A percentile compares a stretch with the other conserved stretches of the same genome.
phyloP scores from a whole-genome alignment of 1,140 invertebrate species.

The Trichomalopsis sarcophagae region DNA sequence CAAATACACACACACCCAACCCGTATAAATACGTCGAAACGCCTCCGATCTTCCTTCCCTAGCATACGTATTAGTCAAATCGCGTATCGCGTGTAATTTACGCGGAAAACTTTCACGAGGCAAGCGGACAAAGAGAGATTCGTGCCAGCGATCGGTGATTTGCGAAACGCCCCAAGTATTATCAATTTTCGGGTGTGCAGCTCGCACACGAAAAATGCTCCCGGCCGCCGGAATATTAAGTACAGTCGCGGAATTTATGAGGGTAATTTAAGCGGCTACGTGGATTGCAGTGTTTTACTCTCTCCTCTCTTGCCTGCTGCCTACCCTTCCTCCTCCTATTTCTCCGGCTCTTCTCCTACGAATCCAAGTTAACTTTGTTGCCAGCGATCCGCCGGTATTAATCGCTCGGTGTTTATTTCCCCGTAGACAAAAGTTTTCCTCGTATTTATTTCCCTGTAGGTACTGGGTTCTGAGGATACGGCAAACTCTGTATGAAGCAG shows the following conservation, averaged over 20 bases:
- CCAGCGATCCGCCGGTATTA: conserved; percentile 22
- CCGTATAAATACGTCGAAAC: not conserved
- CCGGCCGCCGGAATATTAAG: conserved; percentile 14
- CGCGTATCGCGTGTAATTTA: conserved; percentile 1
- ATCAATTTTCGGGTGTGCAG: conserved; percentile 9
- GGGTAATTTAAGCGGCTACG: conserved; percentile 18
- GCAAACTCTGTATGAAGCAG: too few relatives aligned
- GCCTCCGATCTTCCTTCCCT: not conserved
- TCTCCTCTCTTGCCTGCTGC: not conserved
- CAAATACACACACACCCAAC: not conserved
- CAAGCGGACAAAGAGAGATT: not conserved
- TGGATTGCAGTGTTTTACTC: conserved; percentile 17
- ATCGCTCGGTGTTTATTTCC: conserved; percentile 45
- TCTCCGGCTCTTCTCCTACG: not conserved
- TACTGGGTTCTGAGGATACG: not conserved
- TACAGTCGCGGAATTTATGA: conserved; percentile 9
- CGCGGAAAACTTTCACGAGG: not conserved
- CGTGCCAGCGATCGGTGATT: conserved; percentile 5
- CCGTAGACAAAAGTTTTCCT: conserved; percentile 36
- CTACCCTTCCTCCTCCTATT: not conserved
- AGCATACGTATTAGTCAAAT: not conserved
- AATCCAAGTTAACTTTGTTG: conserved; percentile 41
- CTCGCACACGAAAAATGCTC: not conserved
- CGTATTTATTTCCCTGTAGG: conserved; percentile 25
- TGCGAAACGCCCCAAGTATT: not conserved